Evolutionary conservation across 2,888 invertebrate genomes (phyloP), one percentile per base, ranked within the genome.

Genomic region (Drosophila infuscata): DNA sequence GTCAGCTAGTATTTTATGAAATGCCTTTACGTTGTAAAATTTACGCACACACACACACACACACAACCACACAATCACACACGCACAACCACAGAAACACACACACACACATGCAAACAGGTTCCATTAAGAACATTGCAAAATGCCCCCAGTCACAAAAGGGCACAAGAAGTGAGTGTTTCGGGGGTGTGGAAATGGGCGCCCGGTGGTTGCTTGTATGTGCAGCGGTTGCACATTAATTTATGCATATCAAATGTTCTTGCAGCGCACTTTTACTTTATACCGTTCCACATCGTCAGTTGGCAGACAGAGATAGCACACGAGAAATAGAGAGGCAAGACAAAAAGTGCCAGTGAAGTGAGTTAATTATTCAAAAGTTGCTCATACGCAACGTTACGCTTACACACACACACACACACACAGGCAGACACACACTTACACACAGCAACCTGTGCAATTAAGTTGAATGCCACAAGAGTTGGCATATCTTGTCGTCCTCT

Each of bases 281-380:
- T 79, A 82, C 64, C 89, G 88, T 90, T 85, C 74, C 88, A 88
- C 86, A 64, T 71, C 67, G 78, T 71, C 67, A 76, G 76, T 83
- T 73, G 88, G 79, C 82, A 73, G 65, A 53, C 67, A 43, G 56
- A 61, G 72, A 65, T 64, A 82, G 46, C 61, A 43, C 48, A 51
- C n/a, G 54, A 49, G 53, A 71, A 62, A 48, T 43, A 54, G 25
- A 53, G 30, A n/a, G 46, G 35, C 1, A 5, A 12, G 5, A 56
- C 64, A 56, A 66, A 66, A 70, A 71, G 71, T 64, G 75, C 72
- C 87, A 87, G 76, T 83, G 78, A 84, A 83, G 80, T 82, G 80
- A 90, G 88, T 90, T 89, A 87, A 89, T 90, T 89, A 89, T 90
- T 87, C 84, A 87, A 87, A 81, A 90, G 89, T 89, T 90, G 88